Evolutionary conservation across 2,113 vertebrate species (phyloP).

Genomic region (Ciconia boyciana): DNA sequence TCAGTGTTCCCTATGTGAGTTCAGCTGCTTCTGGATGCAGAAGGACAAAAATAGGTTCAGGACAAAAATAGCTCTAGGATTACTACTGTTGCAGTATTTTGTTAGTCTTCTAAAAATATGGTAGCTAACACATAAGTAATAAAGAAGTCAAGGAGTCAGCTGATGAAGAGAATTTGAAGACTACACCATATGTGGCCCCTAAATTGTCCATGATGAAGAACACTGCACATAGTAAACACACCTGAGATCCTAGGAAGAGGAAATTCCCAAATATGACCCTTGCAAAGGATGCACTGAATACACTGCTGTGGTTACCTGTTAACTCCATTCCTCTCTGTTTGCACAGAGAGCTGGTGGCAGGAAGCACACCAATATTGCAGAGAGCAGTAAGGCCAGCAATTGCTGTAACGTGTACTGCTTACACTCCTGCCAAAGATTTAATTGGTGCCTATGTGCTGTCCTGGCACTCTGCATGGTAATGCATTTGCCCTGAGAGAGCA

Average conservation of each 20-base stretch:
- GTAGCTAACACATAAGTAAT: background rate
- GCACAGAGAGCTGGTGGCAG: background rate
- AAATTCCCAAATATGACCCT: background rate
- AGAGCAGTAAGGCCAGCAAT: background rate
- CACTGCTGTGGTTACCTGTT: constrained; percentile 31
- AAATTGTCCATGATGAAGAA: background rate
- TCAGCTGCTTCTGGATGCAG: background rate
- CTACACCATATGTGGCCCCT: background rate
- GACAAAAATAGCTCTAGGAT: background rate
- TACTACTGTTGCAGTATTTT: background rate
- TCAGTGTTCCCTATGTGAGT: background rate
- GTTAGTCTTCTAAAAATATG: constrained; percentile 13
- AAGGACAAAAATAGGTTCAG: background rate
- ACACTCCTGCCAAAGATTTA: background rate
- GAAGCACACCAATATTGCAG: background rate
- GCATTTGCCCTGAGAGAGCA: background rate
- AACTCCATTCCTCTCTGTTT: background rate
- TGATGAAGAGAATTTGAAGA: background rate
- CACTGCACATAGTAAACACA: background rate
- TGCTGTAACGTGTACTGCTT: background rate
- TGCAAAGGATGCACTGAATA: background rate
- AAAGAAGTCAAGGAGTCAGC: background rate
- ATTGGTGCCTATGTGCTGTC: background rate
- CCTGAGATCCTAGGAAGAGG: background rate
- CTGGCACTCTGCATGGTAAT: background rate